A percentile compares a stretch with the other conserved stretches of the same genome.
Conservation (phyloP, 2,888 invertebrate species). For the Lumbricus terrestris region DNA sequence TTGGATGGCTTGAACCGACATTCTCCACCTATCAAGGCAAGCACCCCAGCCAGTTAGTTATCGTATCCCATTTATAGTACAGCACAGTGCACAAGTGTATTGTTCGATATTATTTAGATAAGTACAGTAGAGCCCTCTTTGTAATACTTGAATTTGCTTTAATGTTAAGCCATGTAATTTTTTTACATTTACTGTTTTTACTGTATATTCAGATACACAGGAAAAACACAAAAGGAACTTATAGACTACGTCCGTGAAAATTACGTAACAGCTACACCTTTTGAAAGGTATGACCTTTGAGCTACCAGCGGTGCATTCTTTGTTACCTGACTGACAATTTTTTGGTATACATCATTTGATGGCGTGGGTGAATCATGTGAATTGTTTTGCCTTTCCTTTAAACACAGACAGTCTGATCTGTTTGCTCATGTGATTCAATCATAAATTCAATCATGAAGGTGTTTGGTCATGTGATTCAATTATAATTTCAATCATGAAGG, state of each 20-base stretch:
- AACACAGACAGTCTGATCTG: background rate
- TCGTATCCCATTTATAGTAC: too few species aligned
- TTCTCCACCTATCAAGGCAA: too few species aligned
- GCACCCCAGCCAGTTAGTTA: too few species aligned
- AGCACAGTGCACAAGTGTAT: background rate
- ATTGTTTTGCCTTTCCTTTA: background rate
- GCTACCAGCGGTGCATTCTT: background rate
- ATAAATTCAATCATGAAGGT: background rate
- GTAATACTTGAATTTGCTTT: background rate
- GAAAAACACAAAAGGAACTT: slow-evolving; percentile 97
- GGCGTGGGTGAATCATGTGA: background rate
- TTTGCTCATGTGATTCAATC: background rate
- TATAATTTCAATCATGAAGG: background rate
- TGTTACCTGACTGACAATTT: background rate
- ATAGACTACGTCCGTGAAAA: slow-evolving; percentile 97
- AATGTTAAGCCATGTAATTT: background rate
- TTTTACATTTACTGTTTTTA: background rate
- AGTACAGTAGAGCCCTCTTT: background rate
- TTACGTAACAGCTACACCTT: slow-evolving; percentile 79
- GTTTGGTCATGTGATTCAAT: background rate
- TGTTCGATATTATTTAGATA: background rate
- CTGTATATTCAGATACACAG: slow-evolving; percentile 78
- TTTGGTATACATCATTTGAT: background rate
- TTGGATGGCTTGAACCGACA: too few species aligned
- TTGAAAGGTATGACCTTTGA: slow-evolving; percentile 54